These are phyloP conservation scores for Tinea pellionella DNA, from an alignment of 2,888 invertebrate genomes.

Conservation along the genomic window DNA sequence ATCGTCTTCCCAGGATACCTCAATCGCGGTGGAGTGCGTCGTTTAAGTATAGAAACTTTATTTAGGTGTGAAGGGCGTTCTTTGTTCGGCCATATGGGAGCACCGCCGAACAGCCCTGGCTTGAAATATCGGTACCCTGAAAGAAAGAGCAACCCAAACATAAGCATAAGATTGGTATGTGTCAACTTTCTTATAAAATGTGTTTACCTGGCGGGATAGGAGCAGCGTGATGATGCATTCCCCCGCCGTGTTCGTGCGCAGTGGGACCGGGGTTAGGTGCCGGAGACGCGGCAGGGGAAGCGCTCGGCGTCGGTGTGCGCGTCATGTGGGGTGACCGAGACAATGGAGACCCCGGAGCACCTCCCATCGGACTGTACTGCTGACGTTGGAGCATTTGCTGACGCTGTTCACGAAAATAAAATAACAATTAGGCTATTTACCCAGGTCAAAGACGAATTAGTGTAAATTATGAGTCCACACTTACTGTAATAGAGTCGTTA, in stretches of 20 bases:
- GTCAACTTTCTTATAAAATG: no score
- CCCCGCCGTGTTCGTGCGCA: conserved; percentile 32
- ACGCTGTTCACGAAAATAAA: conserved; percentile 28
- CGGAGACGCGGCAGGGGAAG: conserved; percentile 51
- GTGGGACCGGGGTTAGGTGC: no score
- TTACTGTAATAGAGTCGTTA: conserved; percentile 51
- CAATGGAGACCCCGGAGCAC: conserved; percentile 70
- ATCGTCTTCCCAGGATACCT: conserved; percentile 42
- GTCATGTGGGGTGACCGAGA: conserved; percentile 70
- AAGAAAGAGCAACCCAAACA: not conserved
- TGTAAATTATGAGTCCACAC: conserved; percentile 17
- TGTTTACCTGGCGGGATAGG: conserved; percentile 44
- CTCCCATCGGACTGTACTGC: conserved; percentile 63
- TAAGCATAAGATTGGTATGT: conserved; percentile 51
- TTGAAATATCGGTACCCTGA: conserved; percentile 64
- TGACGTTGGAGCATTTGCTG: conserved; percentile 61
- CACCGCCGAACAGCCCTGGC: conserved; percentile 73
- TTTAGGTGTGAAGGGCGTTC: conserved; percentile 39
- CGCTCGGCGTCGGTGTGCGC: conserved; percentile 50
- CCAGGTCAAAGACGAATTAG: no score
- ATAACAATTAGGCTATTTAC: no score
- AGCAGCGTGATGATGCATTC: conserved; percentile 44
- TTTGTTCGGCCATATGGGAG: conserved; percentile 73
- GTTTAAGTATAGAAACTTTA: conserved; percentile 71
- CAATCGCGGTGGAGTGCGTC: conserved; percentile 70